These are phyloP conservation scores for Drosophila engyochracea DNA, from an alignment of 2,888 invertebrate genomes.

Conservation along the genomic window DNA sequence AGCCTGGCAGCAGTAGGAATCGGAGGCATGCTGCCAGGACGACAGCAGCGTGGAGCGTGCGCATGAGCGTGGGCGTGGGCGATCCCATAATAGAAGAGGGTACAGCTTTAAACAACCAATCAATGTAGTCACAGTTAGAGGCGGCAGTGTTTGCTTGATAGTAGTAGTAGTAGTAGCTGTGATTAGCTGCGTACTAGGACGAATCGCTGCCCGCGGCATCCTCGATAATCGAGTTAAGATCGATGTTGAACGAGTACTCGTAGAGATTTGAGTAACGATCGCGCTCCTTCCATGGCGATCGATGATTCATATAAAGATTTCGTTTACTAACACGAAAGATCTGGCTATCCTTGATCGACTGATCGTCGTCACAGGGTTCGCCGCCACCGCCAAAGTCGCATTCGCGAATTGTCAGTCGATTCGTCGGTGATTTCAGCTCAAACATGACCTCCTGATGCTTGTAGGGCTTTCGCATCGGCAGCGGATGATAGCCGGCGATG, in stretches of 20 bases:
- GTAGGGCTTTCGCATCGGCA: slow-evolving; percentile 83
- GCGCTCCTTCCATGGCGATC: slow-evolving; percentile 85
- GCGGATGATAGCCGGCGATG: slow-evolving; percentile 82
- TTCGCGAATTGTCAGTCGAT: slow-evolving; percentile 85
- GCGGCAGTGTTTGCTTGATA: slow-evolving; percentile 54
- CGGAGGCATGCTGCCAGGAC: slow-evolving; percentile 49
- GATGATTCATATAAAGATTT: slow-evolving; percentile 85
- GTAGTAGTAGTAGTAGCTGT: slow-evolving; percentile 27
- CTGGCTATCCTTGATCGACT: slow-evolving; percentile 85
- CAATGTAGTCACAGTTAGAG: slow-evolving; percentile 58
- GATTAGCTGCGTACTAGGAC: slow-evolving; percentile 85
- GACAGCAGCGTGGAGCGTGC: slow-evolving; percentile 15
- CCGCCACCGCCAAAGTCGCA: slow-evolving; percentile 86
- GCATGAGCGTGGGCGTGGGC: slow-evolving; percentile 1
- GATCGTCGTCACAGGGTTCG: slow-evolving; percentile 85
- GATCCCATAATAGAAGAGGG: slow-evolving; percentile 31
- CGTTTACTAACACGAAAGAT: slow-evolving; percentile 86
- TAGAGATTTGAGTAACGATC: slow-evolving; percentile 85
- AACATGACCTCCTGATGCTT: slow-evolving; percentile 85
- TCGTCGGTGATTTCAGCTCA: slow-evolving; percentile 85
- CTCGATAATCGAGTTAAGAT: slow-evolving; percentile 86
- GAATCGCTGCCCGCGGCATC: slow-evolving; percentile 85
- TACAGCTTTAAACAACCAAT: slow-evolving; percentile 74
- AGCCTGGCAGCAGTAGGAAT: slow-evolving; percentile 63
- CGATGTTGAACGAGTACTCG: slow-evolving; percentile 85